Percentiles rank a stretch among this genome's conserved stretches.
These are phyloP conservation scores for Galeruca laticollis DNA, from an alignment of 2,888 invertebrate species.

Conservation along the genomic window DNA sequence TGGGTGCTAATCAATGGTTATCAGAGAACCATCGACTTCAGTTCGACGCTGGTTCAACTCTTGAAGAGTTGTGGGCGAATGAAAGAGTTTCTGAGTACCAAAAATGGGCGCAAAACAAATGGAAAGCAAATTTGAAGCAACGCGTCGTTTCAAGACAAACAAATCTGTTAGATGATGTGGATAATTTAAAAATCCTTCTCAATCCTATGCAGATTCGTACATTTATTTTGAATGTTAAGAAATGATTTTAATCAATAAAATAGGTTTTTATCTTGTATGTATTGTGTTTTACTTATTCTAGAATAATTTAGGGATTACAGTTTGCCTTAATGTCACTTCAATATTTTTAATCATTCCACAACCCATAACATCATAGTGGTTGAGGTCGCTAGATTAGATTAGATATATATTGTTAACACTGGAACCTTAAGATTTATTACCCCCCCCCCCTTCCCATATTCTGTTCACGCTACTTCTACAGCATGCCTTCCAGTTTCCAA, in stretches of 20 bases:
- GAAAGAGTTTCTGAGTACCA: constrained; percentile 32
- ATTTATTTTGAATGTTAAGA: constrained; percentile 67
- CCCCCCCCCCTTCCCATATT: too few species aligned
- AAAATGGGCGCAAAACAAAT: constrained; percentile 33
- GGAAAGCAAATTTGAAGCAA: constrained; percentile 20
- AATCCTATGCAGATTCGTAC: constrained; percentile 82
- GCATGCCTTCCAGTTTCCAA: too few species aligned
- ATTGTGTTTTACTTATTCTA: background rate
- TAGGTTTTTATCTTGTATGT: background rate
- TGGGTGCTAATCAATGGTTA: constrained; percentile 70
- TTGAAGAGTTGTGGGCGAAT: constrained; percentile 51
- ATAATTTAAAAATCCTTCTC: constrained; percentile 67
- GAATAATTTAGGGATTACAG: background rate
- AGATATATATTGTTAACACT: too few species aligned
- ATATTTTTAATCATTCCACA: too few species aligned
- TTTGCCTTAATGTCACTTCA: too few species aligned
- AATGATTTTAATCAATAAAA: constrained; percentile 4
- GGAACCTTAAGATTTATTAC: too few species aligned
- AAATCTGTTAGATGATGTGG: constrained; percentile 38
- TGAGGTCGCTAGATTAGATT: too few species aligned
- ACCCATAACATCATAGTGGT: too few species aligned
- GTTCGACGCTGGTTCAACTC: constrained; percentile 56
- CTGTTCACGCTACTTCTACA: too few species aligned
- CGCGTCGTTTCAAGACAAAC: background rate
- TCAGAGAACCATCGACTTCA: constrained; percentile 66